Base-by-base conservation (phyloP, 1,140 invertebrate genomes). In the Lerema accius region DNA sequence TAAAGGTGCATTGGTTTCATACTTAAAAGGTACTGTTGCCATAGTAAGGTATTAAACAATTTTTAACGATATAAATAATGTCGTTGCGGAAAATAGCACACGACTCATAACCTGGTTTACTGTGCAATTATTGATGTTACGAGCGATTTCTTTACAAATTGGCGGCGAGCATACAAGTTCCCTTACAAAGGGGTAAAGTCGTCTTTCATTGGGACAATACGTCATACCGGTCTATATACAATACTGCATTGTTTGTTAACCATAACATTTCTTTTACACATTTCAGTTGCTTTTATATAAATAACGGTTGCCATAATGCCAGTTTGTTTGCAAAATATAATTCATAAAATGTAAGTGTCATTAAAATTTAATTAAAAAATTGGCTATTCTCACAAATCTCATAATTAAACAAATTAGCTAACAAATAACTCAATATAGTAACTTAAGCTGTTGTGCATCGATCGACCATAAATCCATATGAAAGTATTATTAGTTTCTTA, bases 141-240 rank as follows among this genome's bases (percentile, higher is more conserved):
- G 32, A 50, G 28, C 49, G 13, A 51, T 51, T 39, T 15, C 49
- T 51, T 51, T 51, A 51, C 26, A 51, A 51, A 51, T 39, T 37
- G 35, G 49, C 49, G 49, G 49, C 35, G 39, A 19, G 49, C 49
- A 51, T 35, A 50, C 32, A 23, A 39, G 49, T 51, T 51, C 32
- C 26, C 14, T 39, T 10, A 19, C 16, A 51, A 51, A 51, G 35
- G 49, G 49, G 32, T 16, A 35, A 16, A 19, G 32, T 19, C 49
- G 28, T 39, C 49, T 51, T 51, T 39, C 28, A 39, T 39, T 39
- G 37, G 32, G 37, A 39, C 28, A 39, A 39, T 51, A 49, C 46
- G 9, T 46, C 43, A 45, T 45, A 26, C 13, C 15, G 35, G 35
- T 9, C 19, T 19, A 23, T 5, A 7, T 13, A 10, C 32, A n/a